Evolutionary conservation across 2,797 vertebrate genomes (phyloP).

Genomic region (Siniperca obscura): DNA sequence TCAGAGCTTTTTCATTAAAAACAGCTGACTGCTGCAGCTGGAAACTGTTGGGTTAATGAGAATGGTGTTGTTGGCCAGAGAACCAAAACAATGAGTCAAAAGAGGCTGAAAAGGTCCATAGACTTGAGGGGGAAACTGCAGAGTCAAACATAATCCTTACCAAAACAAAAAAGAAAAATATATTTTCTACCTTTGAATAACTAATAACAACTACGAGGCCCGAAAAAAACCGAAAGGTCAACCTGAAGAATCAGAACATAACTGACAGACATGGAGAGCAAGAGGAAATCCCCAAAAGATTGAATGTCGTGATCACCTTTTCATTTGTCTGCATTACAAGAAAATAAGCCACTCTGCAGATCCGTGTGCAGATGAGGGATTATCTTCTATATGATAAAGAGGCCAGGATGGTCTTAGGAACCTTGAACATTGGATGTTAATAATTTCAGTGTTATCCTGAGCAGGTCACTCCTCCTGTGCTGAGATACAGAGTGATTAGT

Average conservation of each 20-base stretch:
- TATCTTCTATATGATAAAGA: slow-evolving; percentile 47
- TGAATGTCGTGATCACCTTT: slow-evolving; percentile 71
- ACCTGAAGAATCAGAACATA: slow-evolving; percentile 51
- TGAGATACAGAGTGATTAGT: slow-evolving; percentile 54
- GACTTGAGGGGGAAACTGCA: no score
- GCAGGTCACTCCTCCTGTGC: slow-evolving; percentile 25
- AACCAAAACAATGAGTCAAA: no score
- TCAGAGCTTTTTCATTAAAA: no score
- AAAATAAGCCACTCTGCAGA: slow-evolving; percentile 40
- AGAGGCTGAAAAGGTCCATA: no score
- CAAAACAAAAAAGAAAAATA: no score
- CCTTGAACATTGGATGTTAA: slow-evolving; percentile 51
- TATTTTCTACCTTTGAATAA: no score
- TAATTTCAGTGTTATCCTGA: slow-evolving; percentile 53
- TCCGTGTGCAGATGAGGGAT: slow-evolving; percentile 49
- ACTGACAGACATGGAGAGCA: slow-evolving; percentile 43
- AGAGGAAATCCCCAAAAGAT: slow-evolving; percentile 66
- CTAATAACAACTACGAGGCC: slow-evolving; percentile 6
- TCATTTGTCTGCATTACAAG: slow-evolving; percentile 49
- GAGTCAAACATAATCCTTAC: no score
- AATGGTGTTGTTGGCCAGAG: no score
- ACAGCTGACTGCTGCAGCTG: no score
- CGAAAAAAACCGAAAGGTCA: slow-evolving; percentile 62
- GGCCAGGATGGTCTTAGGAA: slow-evolving; percentile 28
- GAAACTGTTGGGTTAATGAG: no score